These are phyloP conservation scores for Pteronotus mesoamericanus DNA, from an alignment of 2,797 vertebrate species.

Conservation along the genomic window DNA sequence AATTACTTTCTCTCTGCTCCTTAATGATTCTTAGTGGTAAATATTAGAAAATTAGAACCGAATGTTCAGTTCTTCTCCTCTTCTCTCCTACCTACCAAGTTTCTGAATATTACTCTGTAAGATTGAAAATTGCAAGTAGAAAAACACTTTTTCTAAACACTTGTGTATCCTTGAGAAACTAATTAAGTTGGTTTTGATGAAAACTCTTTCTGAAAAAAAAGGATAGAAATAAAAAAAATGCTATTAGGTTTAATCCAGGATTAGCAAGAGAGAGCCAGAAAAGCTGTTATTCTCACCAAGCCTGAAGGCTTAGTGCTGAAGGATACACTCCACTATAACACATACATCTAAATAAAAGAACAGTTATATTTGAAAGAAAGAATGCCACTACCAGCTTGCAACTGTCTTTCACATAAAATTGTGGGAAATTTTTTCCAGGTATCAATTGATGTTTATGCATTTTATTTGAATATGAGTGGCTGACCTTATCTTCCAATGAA, in stretches of 20 bases:
- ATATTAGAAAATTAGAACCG: not conserved
- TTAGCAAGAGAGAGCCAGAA: slow-evolving; percentile 46
- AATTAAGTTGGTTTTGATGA: slow-evolving; percentile 64
- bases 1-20: not conserved
- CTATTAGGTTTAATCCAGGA: slow-evolving; percentile 52
- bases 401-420: slow-evolving; percentile 35
- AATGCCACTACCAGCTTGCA: not conserved
- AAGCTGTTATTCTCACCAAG: slow-evolving; percentile 37
- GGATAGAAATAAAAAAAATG: slow-evolving; percentile 54
- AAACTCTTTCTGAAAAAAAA: slow-evolving; percentile 12
- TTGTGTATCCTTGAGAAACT: slow-evolving; percentile 54
- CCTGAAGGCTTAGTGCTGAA: not conserved
- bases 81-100: not conserved
- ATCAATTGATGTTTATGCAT: not conserved
- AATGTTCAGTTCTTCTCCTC: not conserved
- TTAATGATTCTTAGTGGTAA: not conserved
- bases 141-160: not conserved
- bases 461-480: not conserved
- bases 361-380: not conserved
- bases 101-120: not conserved
- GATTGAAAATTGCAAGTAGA: not conserved
- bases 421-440: not conserved
- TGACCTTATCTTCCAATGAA: not conserved
- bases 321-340: not conserved
- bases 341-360: not conserved